Base-by-base conservation (phyloP, 2,797 vertebrate genomes). In the Astyanax mexicanus region DNA sequence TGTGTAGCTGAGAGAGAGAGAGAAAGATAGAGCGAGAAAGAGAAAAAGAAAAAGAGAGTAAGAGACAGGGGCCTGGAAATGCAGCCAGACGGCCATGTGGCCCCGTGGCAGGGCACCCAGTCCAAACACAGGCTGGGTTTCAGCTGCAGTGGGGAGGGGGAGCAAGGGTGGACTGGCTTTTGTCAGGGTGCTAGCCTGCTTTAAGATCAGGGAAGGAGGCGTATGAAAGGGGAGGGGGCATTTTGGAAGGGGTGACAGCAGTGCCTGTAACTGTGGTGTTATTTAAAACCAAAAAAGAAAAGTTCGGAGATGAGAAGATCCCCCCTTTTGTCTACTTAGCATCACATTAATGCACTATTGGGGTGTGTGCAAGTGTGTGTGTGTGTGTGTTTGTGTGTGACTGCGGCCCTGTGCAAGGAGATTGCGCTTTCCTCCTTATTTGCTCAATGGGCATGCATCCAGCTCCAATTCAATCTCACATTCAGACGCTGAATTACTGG, bases 51-150 rank as follows among this genome's bases (percentile, higher is more conserved):
- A 40, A 1, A 25, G 5, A 61, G 8, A 13, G 12, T 62, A 37
- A 62, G 45, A 51, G 45, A 68, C 29, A 15, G 42, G 38, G 62
- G 62, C 38, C 54, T 64, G 35, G 25, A 54, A 62, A 27, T 19
- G 37, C 38, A 57, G 45, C 15, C 69, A 52, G 64, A 72, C 58
- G 54, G 57, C 35, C 52, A 68, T 69, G 72, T 71, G 78, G 81
- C 79, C 55, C 79, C 69, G 52, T 81, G 85, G 81, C 71, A 81
- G 86, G 73, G 83, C 80, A 77, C 78, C 42, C 79, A 84, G 87
- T 88, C 87, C 87, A 89, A 90, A 91, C 86, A 89, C 84, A 85
- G 78, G 65, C 83, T 13, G 55, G 80, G 85, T 84, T 85, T 84
- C 81, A 54, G 49, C 86, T 74, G 80, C 65, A 78, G 77, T 67